phyloP scores from a whole-genome alignment of 1,140 invertebrate species.

The Triops cancriformis region DNA sequence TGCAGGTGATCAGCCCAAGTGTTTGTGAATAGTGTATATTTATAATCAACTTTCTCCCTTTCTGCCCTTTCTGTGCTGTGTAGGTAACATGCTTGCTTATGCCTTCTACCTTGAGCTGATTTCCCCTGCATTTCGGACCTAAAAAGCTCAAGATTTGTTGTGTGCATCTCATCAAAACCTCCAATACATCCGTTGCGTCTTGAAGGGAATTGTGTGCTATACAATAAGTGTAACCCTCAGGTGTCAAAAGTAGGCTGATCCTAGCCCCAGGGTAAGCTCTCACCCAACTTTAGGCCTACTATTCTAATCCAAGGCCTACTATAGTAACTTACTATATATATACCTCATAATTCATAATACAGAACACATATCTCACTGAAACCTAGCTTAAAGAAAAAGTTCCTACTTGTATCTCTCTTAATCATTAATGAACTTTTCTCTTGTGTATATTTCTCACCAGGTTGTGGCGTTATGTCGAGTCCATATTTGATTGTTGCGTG shows the following conservation, averaged over 20 bases:
- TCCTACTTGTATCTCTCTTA: too few relatives aligned
- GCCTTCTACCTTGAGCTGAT: background rate
- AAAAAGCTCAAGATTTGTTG: background rate
- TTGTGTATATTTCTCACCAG: background rate
- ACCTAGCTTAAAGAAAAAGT: too few relatives aligned
- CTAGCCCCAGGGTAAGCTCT: background rate
- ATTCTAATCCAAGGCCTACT: background rate
- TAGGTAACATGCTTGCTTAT: background rate
- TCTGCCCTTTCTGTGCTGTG: background rate
- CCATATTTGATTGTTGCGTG: background rate
- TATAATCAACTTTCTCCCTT: background rate
- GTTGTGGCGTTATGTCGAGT: background rate
- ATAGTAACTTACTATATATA: too few relatives aligned
- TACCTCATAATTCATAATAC: too few relatives aligned
- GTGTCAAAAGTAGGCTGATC: slow-evolving; percentile 1
- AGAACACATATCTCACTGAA: too few relatives aligned
- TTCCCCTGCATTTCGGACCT: background rate
- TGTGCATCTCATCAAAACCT: background rate
- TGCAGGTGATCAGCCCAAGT: background rate
- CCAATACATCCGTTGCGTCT: background rate
- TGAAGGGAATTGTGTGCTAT: background rate
- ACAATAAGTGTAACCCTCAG: slow-evolving; percentile 2
- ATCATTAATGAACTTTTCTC: background rate
- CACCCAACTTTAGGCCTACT: background rate
- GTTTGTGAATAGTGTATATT: slow-evolving; percentile 14